A percentile compares a stretch with the other conserved stretches of the same genome.
These are phyloP conservation scores for Petrocephalus zakoni DNA, from an alignment of 2,113 vertebrate species.

Conservation along the genomic window DNA sequence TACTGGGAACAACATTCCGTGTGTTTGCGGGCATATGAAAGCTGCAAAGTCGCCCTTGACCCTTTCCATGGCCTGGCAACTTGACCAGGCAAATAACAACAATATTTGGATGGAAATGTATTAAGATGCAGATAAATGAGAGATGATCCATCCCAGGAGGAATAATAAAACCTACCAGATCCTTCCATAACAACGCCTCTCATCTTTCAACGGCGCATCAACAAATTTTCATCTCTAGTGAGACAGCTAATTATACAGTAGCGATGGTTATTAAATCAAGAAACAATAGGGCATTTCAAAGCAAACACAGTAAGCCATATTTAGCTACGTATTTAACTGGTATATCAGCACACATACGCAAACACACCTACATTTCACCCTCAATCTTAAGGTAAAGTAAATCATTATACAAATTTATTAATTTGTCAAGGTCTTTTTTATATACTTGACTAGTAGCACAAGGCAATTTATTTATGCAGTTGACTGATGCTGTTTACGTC, in stretches of 20 bases:
- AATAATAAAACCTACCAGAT: not conserved
- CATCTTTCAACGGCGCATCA: not conserved
- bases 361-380: not conserved
- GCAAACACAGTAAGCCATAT: not conserved
- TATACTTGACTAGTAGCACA: not conserved
- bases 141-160: not conserved
- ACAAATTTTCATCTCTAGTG: not conserved
- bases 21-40: not conserved
- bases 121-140: not conserved
- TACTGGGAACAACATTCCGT: not conserved
- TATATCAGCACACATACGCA: not conserved
- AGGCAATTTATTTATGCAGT: not conserved
- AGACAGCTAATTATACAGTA: not conserved
- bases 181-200: not conserved
- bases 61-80: not conserved
- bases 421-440: not conserved
- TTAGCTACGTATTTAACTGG: not conserved
- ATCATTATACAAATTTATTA: not conserved
- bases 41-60: not conserved
- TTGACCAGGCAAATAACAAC: not conserved
- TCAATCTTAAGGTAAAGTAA: not conserved
- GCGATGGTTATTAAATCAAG: not conserved
- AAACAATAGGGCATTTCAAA: not conserved
- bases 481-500: not conserved
- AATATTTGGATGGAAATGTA: not conserved